phyloP scores from a whole-genome alignment of 2,797 vertebrate genomes.

The Paguma larvata region DNA sequence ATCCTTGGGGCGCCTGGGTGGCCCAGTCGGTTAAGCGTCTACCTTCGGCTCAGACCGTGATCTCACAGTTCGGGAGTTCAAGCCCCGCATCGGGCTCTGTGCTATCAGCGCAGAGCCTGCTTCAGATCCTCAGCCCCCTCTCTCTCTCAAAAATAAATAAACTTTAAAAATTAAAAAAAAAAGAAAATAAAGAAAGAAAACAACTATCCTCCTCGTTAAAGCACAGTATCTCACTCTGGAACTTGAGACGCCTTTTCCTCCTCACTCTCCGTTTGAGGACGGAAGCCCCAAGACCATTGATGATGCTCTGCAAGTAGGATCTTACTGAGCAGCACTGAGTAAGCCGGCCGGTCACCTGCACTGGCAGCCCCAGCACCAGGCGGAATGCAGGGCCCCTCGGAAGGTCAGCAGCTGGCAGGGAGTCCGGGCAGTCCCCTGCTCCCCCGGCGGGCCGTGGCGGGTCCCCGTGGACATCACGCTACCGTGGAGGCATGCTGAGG shows the following conservation, averaged over 20 bases:
- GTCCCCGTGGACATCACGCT: too few species aligned
- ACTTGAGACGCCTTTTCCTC: background rate
- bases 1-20: slow-evolving; percentile 9
- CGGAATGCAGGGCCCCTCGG: background rate
- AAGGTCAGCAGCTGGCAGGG: background rate
- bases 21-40: too few species aligned
- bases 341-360: background rate
- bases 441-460: background rate
- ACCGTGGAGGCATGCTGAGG: background rate
- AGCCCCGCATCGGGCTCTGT: too few species aligned
- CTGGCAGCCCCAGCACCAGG: background rate
- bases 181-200: background rate
- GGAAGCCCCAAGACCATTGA: background rate
- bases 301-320: slow-evolving; percentile 6
- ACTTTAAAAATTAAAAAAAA: too few species aligned
- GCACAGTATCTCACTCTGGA: background rate
- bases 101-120: too few species aligned
- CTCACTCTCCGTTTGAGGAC: background rate
- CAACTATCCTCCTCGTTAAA: background rate
- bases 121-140: too few species aligned
- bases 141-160: too few species aligned
- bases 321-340: slow-evolving; percentile 5
- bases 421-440: background rate
- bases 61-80: too few species aligned
- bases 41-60: too few species aligned